Conservation (phyloP, 2,888 invertebrate species). For the Pristionchus fissidentatus region DNA sequence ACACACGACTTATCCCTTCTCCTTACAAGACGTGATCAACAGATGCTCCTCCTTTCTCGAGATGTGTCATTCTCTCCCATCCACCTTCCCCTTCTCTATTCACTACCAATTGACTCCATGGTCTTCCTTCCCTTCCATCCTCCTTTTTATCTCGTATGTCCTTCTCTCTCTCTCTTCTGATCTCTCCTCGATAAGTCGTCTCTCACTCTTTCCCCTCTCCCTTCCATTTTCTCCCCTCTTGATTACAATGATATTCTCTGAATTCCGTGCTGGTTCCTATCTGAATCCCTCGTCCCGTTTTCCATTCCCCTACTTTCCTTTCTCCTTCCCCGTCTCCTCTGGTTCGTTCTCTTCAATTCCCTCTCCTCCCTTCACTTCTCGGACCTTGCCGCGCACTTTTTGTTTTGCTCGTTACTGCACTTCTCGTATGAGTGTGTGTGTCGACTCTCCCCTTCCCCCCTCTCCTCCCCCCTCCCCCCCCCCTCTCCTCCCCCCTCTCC, state of each 20-base stretch:
- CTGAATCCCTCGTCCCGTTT: not conserved
- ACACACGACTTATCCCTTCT: no score
- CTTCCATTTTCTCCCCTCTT: not conserved
- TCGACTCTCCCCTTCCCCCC: not conserved
- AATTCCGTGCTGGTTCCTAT: not conserved
- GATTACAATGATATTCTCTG: not conserved
- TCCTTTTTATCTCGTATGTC: constrained; percentile 44
- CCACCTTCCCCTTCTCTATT: constrained; percentile 42
- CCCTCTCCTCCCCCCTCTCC: not conserved
- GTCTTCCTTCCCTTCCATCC: constrained; percentile 46
- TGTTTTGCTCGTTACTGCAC: constrained; percentile 42
- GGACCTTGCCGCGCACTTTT: constrained; percentile 28
- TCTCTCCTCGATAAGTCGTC: constrained; percentile 19
- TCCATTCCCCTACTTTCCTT: constrained; percentile 11
- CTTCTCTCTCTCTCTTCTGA: constrained; percentile 41
- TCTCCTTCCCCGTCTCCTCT: not conserved
- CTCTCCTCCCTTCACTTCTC: constrained; percentile 26
- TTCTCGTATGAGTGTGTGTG: constrained; percentile 36
- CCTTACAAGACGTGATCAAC: constrained; percentile 50
- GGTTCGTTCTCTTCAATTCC: not conserved
- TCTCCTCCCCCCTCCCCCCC: constrained; percentile 8
- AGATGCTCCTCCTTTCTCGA: constrained; percentile 49
- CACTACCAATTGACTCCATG: constrained; percentile 43
- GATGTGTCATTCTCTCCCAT: not conserved
- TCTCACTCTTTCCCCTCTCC: not conserved